Evolutionary conservation across 2,113 vertebrate species (phyloP).

Genomic region (Alexandromys fortis): DNA sequence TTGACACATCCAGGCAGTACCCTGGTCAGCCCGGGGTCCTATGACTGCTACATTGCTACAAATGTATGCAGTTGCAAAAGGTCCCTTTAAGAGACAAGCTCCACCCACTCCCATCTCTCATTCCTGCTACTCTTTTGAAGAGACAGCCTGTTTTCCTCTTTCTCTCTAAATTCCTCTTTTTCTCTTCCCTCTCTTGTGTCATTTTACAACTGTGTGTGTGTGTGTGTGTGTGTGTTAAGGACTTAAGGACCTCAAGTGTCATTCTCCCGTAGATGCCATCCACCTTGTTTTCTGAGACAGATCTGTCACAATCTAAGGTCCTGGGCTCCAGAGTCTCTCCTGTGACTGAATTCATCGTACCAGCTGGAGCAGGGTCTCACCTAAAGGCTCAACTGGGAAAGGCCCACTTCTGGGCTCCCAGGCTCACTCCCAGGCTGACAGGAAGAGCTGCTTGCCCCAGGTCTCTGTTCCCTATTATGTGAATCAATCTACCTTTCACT

Average conservation of each 20-base stretch:
- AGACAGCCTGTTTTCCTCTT: too few species aligned
- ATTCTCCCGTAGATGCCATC: background rate
- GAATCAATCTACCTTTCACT: background rate
- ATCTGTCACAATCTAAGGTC: background rate
- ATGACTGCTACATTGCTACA: too few species aligned
- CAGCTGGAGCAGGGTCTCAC: background rate
- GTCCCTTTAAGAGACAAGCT: too few species aligned
- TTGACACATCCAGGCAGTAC: too few species aligned
- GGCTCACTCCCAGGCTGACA: background rate
- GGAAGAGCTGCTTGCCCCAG: background rate
- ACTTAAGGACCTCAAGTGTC: background rate
- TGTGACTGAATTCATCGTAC: background rate
- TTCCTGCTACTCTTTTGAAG: too few species aligned
- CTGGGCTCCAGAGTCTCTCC: background rate
- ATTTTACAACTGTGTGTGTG: too few species aligned
- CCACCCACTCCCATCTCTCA: too few species aligned
- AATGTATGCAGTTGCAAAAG: too few species aligned
- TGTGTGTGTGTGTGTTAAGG: background rate
- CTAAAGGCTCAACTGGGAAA: background rate
- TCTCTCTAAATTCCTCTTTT: too few species aligned
- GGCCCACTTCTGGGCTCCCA: background rate
- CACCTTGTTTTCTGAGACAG: background rate
- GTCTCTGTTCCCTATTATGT: background rate
- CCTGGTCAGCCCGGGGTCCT: too few species aligned
- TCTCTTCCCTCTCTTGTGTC: too few species aligned